phyloP scores from a whole-genome alignment of 2,113 vertebrate genomes.

The Jacana jacana region DNA sequence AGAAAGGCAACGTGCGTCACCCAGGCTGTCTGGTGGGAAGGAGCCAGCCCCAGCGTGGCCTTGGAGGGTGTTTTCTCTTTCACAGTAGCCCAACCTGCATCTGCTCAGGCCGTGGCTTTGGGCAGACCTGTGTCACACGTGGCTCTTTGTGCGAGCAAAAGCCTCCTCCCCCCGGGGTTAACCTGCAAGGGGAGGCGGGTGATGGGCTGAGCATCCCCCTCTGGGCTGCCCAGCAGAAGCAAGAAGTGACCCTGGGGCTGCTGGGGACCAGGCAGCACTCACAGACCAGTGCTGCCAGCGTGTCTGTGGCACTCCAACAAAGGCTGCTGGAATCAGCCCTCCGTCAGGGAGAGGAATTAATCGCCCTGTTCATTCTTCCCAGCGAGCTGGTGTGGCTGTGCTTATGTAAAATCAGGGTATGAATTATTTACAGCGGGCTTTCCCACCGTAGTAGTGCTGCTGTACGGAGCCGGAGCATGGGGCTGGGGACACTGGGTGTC shows the following conservation, averaged over 20 bases:
- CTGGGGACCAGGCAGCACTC: background rate
- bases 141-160: background rate
- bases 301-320: background rate
- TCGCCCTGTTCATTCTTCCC: constrained; percentile 28
- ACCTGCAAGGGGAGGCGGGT: background rate
- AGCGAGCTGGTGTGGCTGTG: background rate
- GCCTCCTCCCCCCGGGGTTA: background rate
- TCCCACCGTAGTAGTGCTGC: background rate
- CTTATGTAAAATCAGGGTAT: constrained; percentile 1
- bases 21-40: background rate
- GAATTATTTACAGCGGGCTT: constrained; percentile 54
- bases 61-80: background rate
- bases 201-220: background rate
- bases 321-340: constrained; percentile 32
- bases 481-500: background rate
- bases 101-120: background rate
- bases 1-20: background rate
- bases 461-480: background rate
- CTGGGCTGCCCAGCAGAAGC: background rate
- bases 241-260: background rate
- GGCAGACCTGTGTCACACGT: background rate
- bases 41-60: background rate
- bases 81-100: background rate
- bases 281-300: background rate
- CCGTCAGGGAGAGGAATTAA: constrained; percentile 13